These are phyloP conservation scores for Tiliacea aurago DNA, from an alignment of 2,888 invertebrate genomes.

Conservation along the genomic window DNA sequence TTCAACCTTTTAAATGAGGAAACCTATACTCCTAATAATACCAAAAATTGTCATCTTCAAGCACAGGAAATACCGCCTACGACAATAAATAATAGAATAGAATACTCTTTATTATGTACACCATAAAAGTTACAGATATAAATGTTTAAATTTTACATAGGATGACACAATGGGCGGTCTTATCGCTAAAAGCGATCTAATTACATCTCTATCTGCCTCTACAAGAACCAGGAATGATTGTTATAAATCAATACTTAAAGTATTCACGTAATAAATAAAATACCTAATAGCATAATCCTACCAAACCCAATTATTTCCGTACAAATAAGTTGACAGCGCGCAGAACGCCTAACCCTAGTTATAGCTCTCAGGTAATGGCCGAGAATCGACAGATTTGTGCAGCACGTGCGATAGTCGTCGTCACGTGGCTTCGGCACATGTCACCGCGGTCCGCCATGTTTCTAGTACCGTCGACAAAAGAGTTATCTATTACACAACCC, in stretches of 20 bases:
- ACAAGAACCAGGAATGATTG: neutral
- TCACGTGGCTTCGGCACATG: slow-evolving; percentile 74
- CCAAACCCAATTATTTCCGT: slow-evolving; percentile 7
- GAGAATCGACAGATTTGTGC: slow-evolving; percentile 69
- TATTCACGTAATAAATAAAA: neutral
- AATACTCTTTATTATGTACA: too few species aligned
- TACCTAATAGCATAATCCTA: neutral
- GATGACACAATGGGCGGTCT: too few species aligned
- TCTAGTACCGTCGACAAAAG: slow-evolving; percentile 52
- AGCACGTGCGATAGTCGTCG: slow-evolving; percentile 69
- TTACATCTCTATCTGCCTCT: neutral
- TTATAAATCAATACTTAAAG: neutral
- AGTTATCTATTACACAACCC: slow-evolving; percentile 7
- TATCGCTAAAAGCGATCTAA: too few species aligned
- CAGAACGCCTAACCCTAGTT: slow-evolving; percentile 44
- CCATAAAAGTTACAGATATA: too few species aligned
- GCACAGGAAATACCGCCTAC: neutral
- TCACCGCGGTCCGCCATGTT: slow-evolving; percentile 68
- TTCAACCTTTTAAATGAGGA: neutral
- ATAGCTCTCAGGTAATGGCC: slow-evolving; percentile 60
- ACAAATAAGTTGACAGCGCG: slow-evolving; percentile 40
- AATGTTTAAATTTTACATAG: too few species aligned
- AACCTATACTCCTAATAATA: neutral
- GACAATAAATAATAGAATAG: neutral
- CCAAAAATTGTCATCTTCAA: neutral